A percentile compares a stretch with the other conserved stretches of the same genome.
Conservation (phyloP, 1,140 invertebrate species). For the Macrotrachela quadricornifera region DNA sequence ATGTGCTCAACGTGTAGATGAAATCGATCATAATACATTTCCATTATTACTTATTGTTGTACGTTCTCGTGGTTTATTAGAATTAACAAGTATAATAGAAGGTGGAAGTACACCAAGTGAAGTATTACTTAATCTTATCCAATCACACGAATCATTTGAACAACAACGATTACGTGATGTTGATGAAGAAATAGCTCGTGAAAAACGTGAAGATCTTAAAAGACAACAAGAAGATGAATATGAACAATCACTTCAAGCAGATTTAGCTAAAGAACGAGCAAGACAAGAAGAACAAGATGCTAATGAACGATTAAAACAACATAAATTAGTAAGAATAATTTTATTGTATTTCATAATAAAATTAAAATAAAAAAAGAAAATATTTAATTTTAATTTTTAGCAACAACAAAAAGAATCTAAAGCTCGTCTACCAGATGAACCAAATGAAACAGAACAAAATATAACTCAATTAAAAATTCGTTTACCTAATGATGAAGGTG, state of each 20-base stretch:
- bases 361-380: too few relatives aligned
- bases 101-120: too few relatives aligned
- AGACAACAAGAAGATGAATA: conserved; percentile 78
- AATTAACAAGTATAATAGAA: too few relatives aligned
- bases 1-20: neutral
- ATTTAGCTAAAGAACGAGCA: conserved; percentile 40
- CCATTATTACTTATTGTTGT: neutral
- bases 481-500: conserved; percentile 44
- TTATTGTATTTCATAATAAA: too few relatives aligned
- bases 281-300: conserved; percentile 14
- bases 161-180: neutral
- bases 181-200: conserved; percentile 39
- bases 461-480: conserved; percentile 39
- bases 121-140: too few relatives aligned
- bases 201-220: conserved; percentile 63
- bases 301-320: conserved; percentile 13
- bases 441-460: too few relatives aligned
- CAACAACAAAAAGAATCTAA: too few relatives aligned
- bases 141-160: too few relatives aligned
- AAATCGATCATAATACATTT: neutral
- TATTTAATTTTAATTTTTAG: too few relatives aligned
- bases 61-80: too few relatives aligned
- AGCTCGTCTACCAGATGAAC: too few relatives aligned
- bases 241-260: conserved; percentile 60
- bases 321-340: neutral